Conservation (phyloP, 2,113 vertebrate genomes). For the Delphinus delphis region DNA sequence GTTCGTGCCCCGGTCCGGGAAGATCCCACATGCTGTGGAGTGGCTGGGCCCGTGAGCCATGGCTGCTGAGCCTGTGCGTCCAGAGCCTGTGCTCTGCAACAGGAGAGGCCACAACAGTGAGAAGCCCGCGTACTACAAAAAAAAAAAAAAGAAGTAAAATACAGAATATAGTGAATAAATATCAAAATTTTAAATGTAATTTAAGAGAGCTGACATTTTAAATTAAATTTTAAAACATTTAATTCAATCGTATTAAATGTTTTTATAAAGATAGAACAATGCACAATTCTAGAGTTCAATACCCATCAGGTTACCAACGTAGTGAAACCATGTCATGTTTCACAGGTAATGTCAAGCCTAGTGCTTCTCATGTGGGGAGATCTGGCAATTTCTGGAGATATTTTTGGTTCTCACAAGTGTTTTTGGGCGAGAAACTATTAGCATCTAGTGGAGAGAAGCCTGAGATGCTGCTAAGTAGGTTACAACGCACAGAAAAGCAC, state of each 20-base stretch:
- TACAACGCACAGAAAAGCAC: too few species aligned
- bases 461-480: background rate
- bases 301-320: background rate
- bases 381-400: background rate
- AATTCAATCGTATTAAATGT: background rate
- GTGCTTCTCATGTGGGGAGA: background rate
- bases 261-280: background rate
- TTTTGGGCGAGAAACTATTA: background rate
- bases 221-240: conserved; percentile 15
- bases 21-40: too few species aligned
- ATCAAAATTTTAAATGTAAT: background rate
- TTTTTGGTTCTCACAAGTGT: background rate
- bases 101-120: too few species aligned
- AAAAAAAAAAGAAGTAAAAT: background rate
- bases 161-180: background rate
- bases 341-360: background rate
- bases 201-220: background rate
- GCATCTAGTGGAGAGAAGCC: background rate
- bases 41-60: too few species aligned
- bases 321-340: background rate
- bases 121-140: too few species aligned
- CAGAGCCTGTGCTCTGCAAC: too few species aligned
- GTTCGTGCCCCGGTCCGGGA: too few species aligned
- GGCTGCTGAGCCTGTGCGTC: too few species aligned
- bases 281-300: background rate